Evolutionary conservation across 2,113 vertebrate genomes (phyloP).

Genomic region (Condylura cristata): DNA sequence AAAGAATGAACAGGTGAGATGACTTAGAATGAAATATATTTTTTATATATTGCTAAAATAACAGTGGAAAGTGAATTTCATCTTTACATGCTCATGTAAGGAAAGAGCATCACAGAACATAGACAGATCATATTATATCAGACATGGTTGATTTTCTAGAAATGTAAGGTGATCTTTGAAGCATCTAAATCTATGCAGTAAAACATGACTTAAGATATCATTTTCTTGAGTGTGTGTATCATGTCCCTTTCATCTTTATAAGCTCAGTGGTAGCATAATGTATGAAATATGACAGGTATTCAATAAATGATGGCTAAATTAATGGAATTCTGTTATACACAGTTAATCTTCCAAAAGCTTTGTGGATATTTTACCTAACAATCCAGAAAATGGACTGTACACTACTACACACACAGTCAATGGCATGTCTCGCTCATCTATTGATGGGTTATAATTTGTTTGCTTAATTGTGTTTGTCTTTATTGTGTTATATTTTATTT

Average conservation of each 20-base stretch:
- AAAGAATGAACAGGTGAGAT: background rate
- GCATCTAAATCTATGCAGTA: background rate
- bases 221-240: background rate
- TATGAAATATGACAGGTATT: constrained; percentile 8
- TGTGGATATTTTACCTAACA: constrained; percentile 50
- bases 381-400: constrained; percentile 45
- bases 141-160: background rate
- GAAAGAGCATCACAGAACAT: background rate
- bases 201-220: background rate
- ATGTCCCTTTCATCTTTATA: background rate
- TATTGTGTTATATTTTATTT: constrained; percentile 70
- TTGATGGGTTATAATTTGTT: constrained; percentile 74
- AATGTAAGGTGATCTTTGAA: background rate
- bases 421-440: constrained; percentile 47
- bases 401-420: constrained; percentile 9
- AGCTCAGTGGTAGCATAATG: background rate
- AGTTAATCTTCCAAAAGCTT: constrained; percentile 46
- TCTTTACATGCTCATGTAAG: background rate
- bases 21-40: background rate
- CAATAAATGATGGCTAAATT: constrained; percentile 46
- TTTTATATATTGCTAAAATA: background rate
- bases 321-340: constrained; percentile 25
- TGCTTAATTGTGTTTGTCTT: constrained; percentile 75
- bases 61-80: background rate
- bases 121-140: background rate